Percentiles rank a stretch among this genome's conserved stretches.
Evolutionary conservation across 2,888 invertebrate genomes (phyloP).

Genomic region (Andricus curvator): DNA sequence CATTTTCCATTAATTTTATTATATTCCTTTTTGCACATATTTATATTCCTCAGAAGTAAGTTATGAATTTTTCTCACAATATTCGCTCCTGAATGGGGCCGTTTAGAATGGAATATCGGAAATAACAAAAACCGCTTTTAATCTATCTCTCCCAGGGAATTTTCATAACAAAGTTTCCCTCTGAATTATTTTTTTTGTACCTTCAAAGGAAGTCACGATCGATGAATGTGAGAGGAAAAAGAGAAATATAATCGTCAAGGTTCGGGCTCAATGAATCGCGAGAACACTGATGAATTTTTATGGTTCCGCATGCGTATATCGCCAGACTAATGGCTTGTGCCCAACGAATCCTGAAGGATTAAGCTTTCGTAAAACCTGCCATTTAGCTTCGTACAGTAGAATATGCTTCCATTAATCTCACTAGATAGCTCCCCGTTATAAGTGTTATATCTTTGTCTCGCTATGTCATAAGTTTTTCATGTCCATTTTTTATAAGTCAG

Average conservation of each 20-base stretch:
- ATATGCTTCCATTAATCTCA: slow-evolving; percentile 2
- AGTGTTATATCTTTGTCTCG: background rate
- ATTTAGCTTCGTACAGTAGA: background rate
- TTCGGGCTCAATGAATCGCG: slow-evolving; percentile 9
- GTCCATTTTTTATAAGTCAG: too few relatives aligned
- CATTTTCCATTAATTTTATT: too few relatives aligned
- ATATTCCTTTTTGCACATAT: too few relatives aligned
- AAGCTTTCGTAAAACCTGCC: background rate
- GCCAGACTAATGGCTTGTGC: slow-evolving; percentile 2
- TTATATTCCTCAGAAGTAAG: too few relatives aligned
- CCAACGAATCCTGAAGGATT: slow-evolving; percentile 5
- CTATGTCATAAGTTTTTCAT: too few relatives aligned
- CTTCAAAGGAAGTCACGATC: background rate
- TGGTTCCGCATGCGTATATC: background rate
- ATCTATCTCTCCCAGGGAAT: background rate
- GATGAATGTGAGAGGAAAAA: background rate
- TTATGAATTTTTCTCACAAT: too few relatives aligned
- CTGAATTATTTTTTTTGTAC: background rate
- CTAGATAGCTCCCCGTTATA: background rate
- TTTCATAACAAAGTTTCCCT: background rate
- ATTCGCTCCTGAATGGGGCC: too few relatives aligned
- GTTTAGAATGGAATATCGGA: background rate
- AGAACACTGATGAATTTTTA: slow-evolving; percentile 19
- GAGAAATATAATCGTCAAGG: background rate
- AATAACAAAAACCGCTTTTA: background rate